Percentiles rank a stretch among this genome's conserved stretches.
phyloP scores from a whole-genome alignment of 1,140 invertebrate genomes.

The Ctenoplectra terminalis region DNA sequence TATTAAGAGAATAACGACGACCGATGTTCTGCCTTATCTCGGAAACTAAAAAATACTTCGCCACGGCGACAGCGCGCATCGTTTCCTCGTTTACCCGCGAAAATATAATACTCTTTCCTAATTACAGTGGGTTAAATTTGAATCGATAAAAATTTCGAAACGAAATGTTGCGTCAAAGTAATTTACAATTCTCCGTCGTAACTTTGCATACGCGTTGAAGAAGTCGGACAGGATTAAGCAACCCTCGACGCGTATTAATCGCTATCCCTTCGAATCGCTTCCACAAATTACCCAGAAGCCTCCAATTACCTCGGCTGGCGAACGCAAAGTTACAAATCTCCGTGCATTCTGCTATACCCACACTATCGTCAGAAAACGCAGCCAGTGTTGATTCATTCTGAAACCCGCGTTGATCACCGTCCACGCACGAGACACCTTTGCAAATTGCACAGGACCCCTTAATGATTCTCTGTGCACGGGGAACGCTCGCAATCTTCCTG shows the following conservation, averaged over 20 bases:
- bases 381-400: conserved; percentile 21
- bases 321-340: not conserved
- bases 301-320: not conserved
- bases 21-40: too few relatives aligned
- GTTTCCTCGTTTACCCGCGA: too few relatives aligned
- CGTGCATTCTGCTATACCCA: not conserved
- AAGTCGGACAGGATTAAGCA: not conserved
- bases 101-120: too few relatives aligned
- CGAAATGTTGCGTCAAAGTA: too few relatives aligned
- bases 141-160: too few relatives aligned
- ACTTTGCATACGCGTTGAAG: not conserved
- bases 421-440: conserved; percentile 31
- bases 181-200: too few relatives aligned
- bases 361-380: conserved; percentile 7
- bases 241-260: conserved; percentile 4
- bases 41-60: too few relatives aligned
- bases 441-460: conserved; percentile 44
- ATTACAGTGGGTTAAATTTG: too few relatives aligned
- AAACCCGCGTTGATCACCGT: conserved; percentile 16
- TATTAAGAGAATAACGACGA: too few relatives aligned
- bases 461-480: conserved; percentile 46
- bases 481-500: conserved; percentile 17
- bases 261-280: not conserved
- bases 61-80: too few relatives aligned
- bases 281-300: conserved; percentile 8